phyloP scores from a whole-genome alignment of 2,797 vertebrate genomes.

The Enteromius argenteus region DNA sequence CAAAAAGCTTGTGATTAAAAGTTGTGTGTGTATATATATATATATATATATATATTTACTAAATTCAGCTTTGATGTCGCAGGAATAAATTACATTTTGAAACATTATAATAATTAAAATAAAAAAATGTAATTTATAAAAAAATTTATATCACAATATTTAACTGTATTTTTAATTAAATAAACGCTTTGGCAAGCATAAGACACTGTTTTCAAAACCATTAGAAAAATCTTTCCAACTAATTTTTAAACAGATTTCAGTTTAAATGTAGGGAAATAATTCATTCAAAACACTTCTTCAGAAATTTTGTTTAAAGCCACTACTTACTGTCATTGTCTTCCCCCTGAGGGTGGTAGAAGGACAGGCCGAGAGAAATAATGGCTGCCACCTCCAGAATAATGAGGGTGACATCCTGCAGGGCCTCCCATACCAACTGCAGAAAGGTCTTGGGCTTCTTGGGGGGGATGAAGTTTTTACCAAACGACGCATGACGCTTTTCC shows the following conservation, averaged over 20 bases:
- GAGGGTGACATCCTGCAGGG: constrained; percentile 95
- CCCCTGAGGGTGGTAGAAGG: constrained; percentile 92
- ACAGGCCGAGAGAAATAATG: constrained; percentile 93
- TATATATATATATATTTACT: too few relatives aligned
- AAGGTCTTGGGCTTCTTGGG: constrained; percentile 97
- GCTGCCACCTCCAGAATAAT: constrained; percentile 97
- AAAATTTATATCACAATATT: not conserved
- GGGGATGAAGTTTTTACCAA: constrained; percentile 93
- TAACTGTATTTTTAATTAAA: not conserved
- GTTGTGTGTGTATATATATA: too few relatives aligned
- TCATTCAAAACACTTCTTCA: constrained; percentile 1
- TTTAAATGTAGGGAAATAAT: not conserved
- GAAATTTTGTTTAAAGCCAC: not conserved
- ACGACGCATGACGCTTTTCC: constrained; percentile 88
- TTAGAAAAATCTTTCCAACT: too few relatives aligned
- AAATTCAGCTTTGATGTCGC: not conserved
- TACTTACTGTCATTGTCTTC: constrained; percentile 85
- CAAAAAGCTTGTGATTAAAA: not conserved
- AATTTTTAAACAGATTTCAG: too few relatives aligned
- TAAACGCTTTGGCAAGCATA: not conserved
- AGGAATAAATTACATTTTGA: not conserved
- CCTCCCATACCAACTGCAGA: constrained; percentile 97
- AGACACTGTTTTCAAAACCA: too few relatives aligned
- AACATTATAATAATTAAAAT: not conserved
- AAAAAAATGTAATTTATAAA: not conserved